Evolutionary conservation across 2,113 vertebrate species (phyloP).

Genomic region (Scalopus aquaticus): DNA sequence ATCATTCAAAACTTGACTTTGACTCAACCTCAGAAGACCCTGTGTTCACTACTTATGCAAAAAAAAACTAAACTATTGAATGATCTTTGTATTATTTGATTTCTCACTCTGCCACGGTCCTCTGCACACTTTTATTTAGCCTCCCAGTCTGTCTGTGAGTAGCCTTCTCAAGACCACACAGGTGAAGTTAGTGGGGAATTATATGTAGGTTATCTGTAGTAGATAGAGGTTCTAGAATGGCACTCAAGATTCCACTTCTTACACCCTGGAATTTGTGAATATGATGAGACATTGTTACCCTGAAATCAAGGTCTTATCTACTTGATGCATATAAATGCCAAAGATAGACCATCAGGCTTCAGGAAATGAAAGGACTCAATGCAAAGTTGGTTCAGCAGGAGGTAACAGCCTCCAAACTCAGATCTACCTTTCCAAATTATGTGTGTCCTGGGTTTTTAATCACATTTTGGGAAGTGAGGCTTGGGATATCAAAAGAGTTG

Average conservation of each 20-base stretch:
- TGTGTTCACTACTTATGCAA: background rate
- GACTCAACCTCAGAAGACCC: background rate
- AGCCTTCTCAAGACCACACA: background rate
- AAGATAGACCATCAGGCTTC: too few species aligned
- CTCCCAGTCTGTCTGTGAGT: background rate
- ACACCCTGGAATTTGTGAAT: background rate
- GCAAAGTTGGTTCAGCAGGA: too few species aligned
- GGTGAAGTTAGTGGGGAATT: background rate
- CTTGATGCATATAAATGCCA: too few species aligned
- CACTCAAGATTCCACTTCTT: background rate
- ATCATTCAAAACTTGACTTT: background rate
- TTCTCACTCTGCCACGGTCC: background rate
- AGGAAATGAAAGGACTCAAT: too few species aligned
- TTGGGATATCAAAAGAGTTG: too few species aligned
- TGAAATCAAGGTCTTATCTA: too few species aligned
- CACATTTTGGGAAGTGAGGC: too few species aligned
- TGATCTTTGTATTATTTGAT: background rate
- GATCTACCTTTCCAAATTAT: too few species aligned
- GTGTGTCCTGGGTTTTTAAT: too few species aligned
- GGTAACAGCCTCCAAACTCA: too few species aligned
- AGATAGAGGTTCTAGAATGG: background rate
- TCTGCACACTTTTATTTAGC: background rate
- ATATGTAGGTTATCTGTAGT: background rate
- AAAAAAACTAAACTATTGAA: background rate
- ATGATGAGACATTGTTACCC: background rate